phyloP scores from a whole-genome alignment of 2,797 vertebrate species.

The Nyctibius grandis region DNA sequence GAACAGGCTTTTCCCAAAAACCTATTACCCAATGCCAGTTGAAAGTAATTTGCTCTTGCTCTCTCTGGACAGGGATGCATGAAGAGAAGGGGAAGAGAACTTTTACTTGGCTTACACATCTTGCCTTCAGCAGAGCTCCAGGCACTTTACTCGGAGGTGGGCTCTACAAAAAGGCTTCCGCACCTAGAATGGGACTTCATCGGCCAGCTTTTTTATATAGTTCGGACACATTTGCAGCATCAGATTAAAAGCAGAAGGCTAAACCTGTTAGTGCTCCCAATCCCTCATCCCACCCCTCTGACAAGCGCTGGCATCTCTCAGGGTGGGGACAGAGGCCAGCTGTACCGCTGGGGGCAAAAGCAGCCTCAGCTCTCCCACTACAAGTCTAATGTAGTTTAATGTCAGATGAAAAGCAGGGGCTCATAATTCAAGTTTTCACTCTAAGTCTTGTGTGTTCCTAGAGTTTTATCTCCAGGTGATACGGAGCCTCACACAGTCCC shows the following conservation, averaged over 20 bases:
- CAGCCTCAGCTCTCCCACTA: neutral
- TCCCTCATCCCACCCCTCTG: neutral
- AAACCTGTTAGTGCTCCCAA: neutral
- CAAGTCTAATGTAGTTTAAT: neutral
- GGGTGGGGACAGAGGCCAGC: neutral
- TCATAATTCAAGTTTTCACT: neutral
- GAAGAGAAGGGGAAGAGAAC: neutral
- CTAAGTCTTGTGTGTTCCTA: neutral
- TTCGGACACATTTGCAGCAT: neutral
- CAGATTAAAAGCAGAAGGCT: neutral
- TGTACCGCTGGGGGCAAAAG: neutral
- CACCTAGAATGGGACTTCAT: neutral
- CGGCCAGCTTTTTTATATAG: neutral
- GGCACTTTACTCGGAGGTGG: neutral
- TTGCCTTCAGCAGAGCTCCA: neutral
- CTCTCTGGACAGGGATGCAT: neutral
- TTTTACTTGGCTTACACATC: neutral
- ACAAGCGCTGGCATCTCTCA: neutral
- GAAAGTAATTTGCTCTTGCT: neutral
- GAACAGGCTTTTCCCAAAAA: neutral
- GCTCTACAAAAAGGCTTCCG: neutral
- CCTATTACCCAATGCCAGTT: neutral
- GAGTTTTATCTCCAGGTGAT: neutral
- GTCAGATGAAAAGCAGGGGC: neutral
- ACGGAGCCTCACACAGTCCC: neutral